phyloP scores from a whole-genome alignment of 1,140 invertebrate genomes.

The Drosophila bipectinata region DNA sequence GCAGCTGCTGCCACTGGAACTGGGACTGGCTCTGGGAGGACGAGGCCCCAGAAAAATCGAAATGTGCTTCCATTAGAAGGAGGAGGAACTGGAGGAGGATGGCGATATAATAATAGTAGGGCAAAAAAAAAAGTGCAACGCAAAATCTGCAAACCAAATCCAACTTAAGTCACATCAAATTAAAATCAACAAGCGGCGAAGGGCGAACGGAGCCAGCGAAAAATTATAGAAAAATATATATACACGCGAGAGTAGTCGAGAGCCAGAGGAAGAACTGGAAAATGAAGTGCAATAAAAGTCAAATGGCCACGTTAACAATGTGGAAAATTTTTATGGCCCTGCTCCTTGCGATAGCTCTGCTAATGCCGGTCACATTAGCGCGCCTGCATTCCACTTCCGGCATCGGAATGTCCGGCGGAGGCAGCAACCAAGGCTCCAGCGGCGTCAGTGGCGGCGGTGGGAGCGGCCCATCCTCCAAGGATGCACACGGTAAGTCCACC shows the following conservation, averaged over 20 bases:
- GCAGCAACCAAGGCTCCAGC: constrained; percentile 48
- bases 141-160: constrained; percentile 79
- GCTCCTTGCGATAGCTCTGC: constrained; percentile 61
- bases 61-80: constrained; percentile 61
- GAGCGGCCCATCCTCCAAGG: constrained; percentile 54
- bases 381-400: constrained; percentile 76
- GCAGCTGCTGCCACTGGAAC: constrained; percentile 42
- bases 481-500: constrained; percentile 79
- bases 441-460: constrained; percentile 30
- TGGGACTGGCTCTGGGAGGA: constrained; percentile 12
- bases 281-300: constrained; percentile 83
- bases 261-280: constrained; percentile 36
- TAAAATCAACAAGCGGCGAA: constrained; percentile 78
- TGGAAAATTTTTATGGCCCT: constrained; percentile 81
- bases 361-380: constrained; percentile 80
- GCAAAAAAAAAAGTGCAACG: constrained; percentile 60
- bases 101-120: constrained; percentile 3
- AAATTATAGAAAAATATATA: constrained; percentile 53
- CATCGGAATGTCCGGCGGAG: constrained; percentile 42
- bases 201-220: constrained; percentile 31
- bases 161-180: constrained; percentile 83
- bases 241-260: background rate
- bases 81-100: constrained; percentile 16
- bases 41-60: constrained; percentile 47
- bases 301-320: constrained; percentile 83